A percentile compares a stretch with the other conserved stretches of the same genome.
Evolutionary conservation across 1,140 invertebrate genomes (phyloP).

Genomic region (Trissolcus basalis): DNA sequence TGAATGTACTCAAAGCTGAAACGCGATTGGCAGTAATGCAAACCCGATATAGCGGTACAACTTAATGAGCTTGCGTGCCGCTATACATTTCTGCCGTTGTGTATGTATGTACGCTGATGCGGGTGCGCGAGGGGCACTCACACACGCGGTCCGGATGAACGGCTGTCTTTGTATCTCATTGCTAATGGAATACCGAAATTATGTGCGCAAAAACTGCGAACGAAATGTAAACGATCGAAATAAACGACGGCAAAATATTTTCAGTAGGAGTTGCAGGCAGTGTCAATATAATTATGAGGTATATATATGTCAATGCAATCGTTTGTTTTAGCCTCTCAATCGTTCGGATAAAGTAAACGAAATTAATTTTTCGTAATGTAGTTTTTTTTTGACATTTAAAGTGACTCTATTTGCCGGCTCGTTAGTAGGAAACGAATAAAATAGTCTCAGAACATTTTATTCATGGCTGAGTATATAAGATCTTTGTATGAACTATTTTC

Average conservation of each 20-base stretch:
- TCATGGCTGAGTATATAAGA: no score
- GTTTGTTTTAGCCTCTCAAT: conserved; percentile 12
- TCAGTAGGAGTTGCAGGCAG: conserved; percentile 14
- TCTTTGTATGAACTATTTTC: no score
- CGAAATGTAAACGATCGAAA: conserved; percentile 26
- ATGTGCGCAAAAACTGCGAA: conserved; percentile 34
- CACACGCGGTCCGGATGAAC: conserved; percentile 27
- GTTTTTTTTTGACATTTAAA: conserved; percentile 3
- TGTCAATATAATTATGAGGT: conserved; percentile 28
- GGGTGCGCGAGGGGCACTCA: conserved; percentile 15
- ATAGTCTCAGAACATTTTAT: no score
- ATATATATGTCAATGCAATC: conserved; percentile 21
- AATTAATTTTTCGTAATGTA: conserved; percentile 23
- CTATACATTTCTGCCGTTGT: conserved; percentile 51
- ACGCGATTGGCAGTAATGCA: conserved; percentile 54
- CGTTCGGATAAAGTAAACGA: conserved; percentile 4
- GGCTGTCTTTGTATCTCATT: conserved; percentile 38
- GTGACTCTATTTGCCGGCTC: background rate
- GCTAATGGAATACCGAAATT: conserved; percentile 55
- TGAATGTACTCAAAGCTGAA: conserved; percentile 47
- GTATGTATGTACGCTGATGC: conserved; percentile 11
- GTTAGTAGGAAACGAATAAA: background rate
- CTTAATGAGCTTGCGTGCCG: conserved; percentile 58
- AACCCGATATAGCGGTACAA: conserved; percentile 54
- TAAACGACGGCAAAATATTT: conserved; percentile 22